Evolutionary conservation across 2,113 vertebrate genomes (phyloP).

Genomic region (Chiloscyllium plagiosum): DNA sequence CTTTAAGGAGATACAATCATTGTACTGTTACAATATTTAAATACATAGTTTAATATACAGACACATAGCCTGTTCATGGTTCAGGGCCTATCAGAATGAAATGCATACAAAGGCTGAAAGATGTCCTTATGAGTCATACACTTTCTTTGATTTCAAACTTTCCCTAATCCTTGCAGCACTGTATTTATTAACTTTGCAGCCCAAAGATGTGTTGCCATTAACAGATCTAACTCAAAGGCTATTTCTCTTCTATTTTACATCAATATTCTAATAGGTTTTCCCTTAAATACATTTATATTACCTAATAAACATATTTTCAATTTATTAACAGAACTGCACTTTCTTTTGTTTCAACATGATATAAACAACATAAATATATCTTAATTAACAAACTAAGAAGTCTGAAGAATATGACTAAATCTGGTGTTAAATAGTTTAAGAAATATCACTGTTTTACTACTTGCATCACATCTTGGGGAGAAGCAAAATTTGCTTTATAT

Average conservation of each 20-base stretch:
- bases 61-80: neutral
- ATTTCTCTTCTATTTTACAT: neutral
- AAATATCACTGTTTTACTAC: neutral
- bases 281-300: conserved; percentile 13
- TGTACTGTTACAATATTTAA: neutral
- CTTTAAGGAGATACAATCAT: neutral
- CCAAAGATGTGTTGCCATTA: neutral
- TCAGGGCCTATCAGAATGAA: neutral
- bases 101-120: neutral
- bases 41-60: neutral
- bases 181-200: neutral
- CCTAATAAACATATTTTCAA: neutral
- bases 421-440: neutral
- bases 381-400: neutral
- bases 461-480: neutral
- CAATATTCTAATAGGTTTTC: neutral
- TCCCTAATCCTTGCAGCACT: neutral
- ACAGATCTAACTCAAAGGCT: neutral
- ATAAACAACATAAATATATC: neutral
- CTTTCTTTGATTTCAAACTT: neutral
- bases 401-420: neutral
- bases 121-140: neutral
- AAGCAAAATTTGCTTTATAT: neutral
- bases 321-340: neutral
- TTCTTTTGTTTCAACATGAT: neutral